A percentile compares a stretch with the other conserved stretches of the same genome.
Evolutionary conservation across 2,797 vertebrate species (phyloP).

Genomic region (Heliangelus exortis): DNA sequence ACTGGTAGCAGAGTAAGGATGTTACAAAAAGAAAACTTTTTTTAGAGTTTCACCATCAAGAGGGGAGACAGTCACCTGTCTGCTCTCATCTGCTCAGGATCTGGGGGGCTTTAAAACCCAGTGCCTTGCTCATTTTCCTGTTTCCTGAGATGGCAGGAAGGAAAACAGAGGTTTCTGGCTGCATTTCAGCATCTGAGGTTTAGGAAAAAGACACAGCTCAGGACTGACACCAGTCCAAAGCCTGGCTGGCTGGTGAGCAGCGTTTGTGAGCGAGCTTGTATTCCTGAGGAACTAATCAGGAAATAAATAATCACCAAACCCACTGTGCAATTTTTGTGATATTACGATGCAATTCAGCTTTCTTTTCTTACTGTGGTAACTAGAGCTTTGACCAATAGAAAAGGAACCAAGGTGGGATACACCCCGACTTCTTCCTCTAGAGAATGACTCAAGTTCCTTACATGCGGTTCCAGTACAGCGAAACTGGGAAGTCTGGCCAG

Average conservation of each 20-base stretch:
- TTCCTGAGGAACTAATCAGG: conserved; percentile 40
- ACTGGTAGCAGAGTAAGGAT: neutral
- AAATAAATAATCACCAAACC: neutral
- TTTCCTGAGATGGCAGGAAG: conserved; percentile 37
- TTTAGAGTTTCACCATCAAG: fast-evolving
- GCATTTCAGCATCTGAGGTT: neutral
- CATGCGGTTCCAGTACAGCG: neutral
- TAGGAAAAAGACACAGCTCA: conserved; percentile 28
- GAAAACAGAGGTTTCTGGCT: conserved; percentile 17
- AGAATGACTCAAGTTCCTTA: conserved; percentile 39
- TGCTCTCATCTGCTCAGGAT: neutral
- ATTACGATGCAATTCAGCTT: conserved; percentile 8
- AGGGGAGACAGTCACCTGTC: neutral
- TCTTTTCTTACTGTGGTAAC: neutral
- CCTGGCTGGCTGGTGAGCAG: neutral
- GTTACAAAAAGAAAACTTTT: neutral
- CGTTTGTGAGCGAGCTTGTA: neutral
- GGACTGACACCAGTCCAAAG: conserved; percentile 31
- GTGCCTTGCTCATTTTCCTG: neutral
- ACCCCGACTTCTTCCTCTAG: neutral
- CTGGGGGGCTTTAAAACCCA: neutral
- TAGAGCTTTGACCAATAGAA: conserved; percentile 33
- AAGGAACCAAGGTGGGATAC: conserved; percentile 25
- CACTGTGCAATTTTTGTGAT: neutral
- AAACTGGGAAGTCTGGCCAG: conserved; percentile 56